These are phyloP conservation scores for Hephaestus fuliginosus DNA, from an alignment of 2,797 vertebrate species.

Conservation along the genomic window DNA sequence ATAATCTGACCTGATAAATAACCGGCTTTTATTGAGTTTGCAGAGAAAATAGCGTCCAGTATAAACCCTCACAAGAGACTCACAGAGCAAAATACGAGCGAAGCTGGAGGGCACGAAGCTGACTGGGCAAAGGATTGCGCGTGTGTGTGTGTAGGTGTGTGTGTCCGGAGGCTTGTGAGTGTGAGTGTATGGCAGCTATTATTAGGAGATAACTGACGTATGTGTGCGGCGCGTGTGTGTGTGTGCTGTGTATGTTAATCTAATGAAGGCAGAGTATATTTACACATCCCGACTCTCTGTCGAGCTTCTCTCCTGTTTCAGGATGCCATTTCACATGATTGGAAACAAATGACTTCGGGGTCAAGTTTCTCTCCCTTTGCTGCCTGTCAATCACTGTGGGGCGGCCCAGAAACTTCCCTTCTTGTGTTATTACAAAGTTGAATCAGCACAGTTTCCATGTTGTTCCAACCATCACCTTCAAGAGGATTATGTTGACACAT, in stretches of 20 bases:
- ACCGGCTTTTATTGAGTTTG: conserved; percentile 87
- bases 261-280: conserved; percentile 82
- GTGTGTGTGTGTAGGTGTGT: conserved; percentile 20
- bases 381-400: conserved; percentile 77
- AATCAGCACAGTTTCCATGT: conserved; percentile 70
- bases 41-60: conserved; percentile 84
- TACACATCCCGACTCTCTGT: conserved; percentile 65
- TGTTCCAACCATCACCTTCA: conserved; percentile 67
- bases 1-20: conserved; percentile 87
- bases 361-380: conserved; percentile 74
- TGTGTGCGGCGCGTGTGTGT: conserved; percentile 32
- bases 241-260: conserved; percentile 70
- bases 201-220: conserved; percentile 62
- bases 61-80: conserved; percentile 76
- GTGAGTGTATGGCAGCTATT: conserved; percentile 41
- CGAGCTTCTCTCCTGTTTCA: conserved; percentile 70
- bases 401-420: conserved; percentile 43
- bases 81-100: conserved; percentile 58
- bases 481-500: conserved; percentile 67
- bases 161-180: conserved; percentile 12
- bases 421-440: conserved; percentile 60
- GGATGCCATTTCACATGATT: conserved; percentile 84
- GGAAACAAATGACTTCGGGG: conserved; percentile 83
- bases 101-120: conserved; percentile 66
- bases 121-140: not conserved